Conservation (phyloP, 2,888 invertebrate species). For the Clostera curtula region DNA sequence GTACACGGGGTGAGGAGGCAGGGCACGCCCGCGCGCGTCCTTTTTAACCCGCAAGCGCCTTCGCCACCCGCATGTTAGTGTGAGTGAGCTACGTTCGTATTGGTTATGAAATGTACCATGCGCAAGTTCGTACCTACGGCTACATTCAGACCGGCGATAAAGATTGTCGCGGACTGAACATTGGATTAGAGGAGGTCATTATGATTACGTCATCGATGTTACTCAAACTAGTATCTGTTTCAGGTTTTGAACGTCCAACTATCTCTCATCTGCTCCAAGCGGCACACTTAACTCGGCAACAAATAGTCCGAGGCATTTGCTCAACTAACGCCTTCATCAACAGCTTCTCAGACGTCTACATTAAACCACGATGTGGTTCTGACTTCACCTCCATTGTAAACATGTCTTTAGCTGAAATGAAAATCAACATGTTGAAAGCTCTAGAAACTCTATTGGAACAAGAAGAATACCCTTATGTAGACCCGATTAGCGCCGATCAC, state of each 20-base stretch:
- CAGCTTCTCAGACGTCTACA: conserved; percentile 80
- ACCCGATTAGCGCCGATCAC: conserved; percentile 27
- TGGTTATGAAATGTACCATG: no score
- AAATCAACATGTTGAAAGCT: conserved; percentile 58
- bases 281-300: conserved; percentile 78
- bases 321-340: conserved; percentile 70
- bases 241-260: conserved; percentile 76
- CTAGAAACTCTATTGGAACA: conserved; percentile 32
- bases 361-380: conserved; percentile 66
- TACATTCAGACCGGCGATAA: no score
- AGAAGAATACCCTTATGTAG: conserved; percentile 11
- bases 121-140: no score
- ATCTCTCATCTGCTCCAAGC: conserved; percentile 79
- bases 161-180: no score
- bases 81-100: no score
- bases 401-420: conserved; percentile 62
- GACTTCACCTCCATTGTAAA: conserved; percentile 48
- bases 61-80: no score
- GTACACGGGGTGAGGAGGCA: no score
- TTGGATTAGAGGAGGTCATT: no score
- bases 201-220: no score
- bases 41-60: no score
- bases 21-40: no score
- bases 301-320: conserved; percentile 76
- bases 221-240: conserved; percentile 28